These are phyloP conservation scores for Machimus atricapillus DNA, from an alignment of 2,888 invertebrate species.

Conservation along the genomic window DNA sequence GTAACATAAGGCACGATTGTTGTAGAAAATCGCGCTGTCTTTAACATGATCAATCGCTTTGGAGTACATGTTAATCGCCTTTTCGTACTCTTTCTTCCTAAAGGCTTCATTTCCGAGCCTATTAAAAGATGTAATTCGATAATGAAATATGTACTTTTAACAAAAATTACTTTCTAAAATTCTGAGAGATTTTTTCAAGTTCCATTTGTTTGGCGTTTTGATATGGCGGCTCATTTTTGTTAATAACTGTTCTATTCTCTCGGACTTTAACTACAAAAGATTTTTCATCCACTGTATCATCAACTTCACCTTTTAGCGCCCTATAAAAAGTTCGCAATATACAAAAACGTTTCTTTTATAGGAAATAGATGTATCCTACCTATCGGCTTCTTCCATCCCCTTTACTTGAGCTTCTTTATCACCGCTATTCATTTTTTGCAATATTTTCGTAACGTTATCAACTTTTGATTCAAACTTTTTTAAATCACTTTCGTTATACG, in stretches of 20 bases:
- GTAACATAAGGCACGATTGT: conserved; percentile 74
- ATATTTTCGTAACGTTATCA: conserved; percentile 56
- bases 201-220: conserved; percentile 62
- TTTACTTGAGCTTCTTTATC: conserved; percentile 48
- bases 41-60: conserved; percentile 79
- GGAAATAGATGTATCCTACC: conserved; percentile 40
- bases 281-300: conserved; percentile 58
- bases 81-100: conserved; percentile 73
- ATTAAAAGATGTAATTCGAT: conserved; percentile 6
- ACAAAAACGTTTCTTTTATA: too few relatives aligned
- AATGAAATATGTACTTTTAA: background rate
- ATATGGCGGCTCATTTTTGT: conserved; percentile 62
- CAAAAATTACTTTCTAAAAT: conserved; percentile 66
- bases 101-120: conserved; percentile 76
- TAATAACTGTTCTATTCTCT: conserved; percentile 73
- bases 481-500: conserved; percentile 53
- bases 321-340: background rate
- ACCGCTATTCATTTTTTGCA: conserved; percentile 53
- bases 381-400: conserved; percentile 48
- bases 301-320: conserved; percentile 50
- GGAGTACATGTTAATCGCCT: conserved; percentile 75
- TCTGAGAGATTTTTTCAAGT: conserved; percentile 75
- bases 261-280: conserved; percentile 68
- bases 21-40: conserved; percentile 78
- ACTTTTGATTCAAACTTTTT: conserved; percentile 59